phyloP scores from a whole-genome alignment of 2,797 vertebrate species.

The Pseudochirops cupreus region DNA sequence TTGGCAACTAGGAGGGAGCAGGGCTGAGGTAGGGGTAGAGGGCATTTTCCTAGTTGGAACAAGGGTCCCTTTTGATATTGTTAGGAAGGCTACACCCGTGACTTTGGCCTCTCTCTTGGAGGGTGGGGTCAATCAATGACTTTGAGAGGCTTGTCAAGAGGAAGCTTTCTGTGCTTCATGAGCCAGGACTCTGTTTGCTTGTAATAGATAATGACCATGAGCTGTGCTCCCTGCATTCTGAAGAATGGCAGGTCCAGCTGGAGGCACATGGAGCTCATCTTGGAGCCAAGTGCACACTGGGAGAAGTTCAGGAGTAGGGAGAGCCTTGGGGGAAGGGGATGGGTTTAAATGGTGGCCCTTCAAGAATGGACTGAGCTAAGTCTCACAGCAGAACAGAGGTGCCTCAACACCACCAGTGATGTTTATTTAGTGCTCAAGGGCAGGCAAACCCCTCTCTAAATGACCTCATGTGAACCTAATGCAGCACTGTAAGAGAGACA shows the following conservation, averaged over 20 bases:
- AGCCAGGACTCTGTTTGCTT: slow-evolving; percentile 67
- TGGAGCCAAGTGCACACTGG: slow-evolving; percentile 60
- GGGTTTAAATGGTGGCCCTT: too few relatives aligned
- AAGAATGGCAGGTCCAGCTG: slow-evolving; percentile 63
- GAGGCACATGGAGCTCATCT: slow-evolving; percentile 60
- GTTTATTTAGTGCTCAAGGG: not conserved
- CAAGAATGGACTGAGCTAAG: too few relatives aligned
- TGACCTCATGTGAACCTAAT: not conserved
- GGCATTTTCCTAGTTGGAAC: slow-evolving; percentile 30
- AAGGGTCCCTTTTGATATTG: not conserved
- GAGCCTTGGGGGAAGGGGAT: not conserved
- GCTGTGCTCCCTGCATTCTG: slow-evolving; percentile 64
- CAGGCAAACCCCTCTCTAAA: not conserved
- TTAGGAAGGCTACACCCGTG: slow-evolving; percentile 43
- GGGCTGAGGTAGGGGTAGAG: slow-evolving; percentile 9
- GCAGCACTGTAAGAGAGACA: not conserved
- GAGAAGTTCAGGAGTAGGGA: slow-evolving; percentile 25
- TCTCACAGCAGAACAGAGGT: not conserved
- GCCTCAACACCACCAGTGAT: not conserved
- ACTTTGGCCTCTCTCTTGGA: slow-evolving; percentile 31
- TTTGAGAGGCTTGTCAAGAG: slow-evolving; percentile 63
- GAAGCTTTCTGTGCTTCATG: slow-evolving; percentile 63
- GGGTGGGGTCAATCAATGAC: slow-evolving; percentile 39
- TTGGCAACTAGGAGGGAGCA: slow-evolving; percentile 43
- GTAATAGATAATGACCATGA: slow-evolving; percentile 68